phyloP scores from a whole-genome alignment of 2,797 vertebrate species.

The Ptychobarbus kaznakovi region DNA sequence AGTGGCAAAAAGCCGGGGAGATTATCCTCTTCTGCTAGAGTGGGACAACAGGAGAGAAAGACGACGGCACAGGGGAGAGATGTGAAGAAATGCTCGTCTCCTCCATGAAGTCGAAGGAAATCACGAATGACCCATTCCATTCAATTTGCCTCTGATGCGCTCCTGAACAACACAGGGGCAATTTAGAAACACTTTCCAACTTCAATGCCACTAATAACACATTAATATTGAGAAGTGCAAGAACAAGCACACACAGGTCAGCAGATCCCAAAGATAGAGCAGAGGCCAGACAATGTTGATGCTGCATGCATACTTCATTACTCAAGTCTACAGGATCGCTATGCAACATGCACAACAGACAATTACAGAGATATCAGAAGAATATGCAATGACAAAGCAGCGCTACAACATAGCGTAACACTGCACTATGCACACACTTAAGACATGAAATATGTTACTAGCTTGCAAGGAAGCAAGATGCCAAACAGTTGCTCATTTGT shows the following conservation, averaged over 20 bases:
- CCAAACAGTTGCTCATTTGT: background rate
- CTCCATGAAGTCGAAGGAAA: slow-evolving; percentile 13
- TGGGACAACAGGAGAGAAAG: slow-evolving; percentile 6
- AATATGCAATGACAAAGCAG: background rate
- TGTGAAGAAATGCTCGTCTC: slow-evolving; percentile 41
- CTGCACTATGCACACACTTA: background rate
- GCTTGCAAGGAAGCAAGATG: background rate
- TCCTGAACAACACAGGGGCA: slow-evolving; percentile 72
- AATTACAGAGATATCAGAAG: background rate
- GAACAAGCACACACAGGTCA: slow-evolving; percentile 68
- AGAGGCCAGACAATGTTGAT: slow-evolving; percentile 55
- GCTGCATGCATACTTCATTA: slow-evolving; percentile 68
- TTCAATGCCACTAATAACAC: slow-evolving; percentile 57
- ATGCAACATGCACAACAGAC: background rate
- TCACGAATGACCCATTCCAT: slow-evolving; percentile 62
- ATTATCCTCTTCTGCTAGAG: slow-evolving; percentile 51
- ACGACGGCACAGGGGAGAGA: slow-evolving; percentile 26
- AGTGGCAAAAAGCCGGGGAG: slow-evolving; percentile 45
- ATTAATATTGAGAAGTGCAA: slow-evolving; percentile 27
- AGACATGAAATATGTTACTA: background rate
- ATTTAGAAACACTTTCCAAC: slow-evolving; percentile 74
- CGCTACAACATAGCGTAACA: background rate
- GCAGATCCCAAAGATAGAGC: slow-evolving; percentile 63
- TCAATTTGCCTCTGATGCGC: slow-evolving; percentile 35
- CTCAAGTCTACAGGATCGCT: slow-evolving; percentile 46